Evolutionary conservation across 2,888 invertebrate species (phyloP), one percentile per base, ranked within the genome.

Genomic region (Sphaeridia pumilis): DNA sequence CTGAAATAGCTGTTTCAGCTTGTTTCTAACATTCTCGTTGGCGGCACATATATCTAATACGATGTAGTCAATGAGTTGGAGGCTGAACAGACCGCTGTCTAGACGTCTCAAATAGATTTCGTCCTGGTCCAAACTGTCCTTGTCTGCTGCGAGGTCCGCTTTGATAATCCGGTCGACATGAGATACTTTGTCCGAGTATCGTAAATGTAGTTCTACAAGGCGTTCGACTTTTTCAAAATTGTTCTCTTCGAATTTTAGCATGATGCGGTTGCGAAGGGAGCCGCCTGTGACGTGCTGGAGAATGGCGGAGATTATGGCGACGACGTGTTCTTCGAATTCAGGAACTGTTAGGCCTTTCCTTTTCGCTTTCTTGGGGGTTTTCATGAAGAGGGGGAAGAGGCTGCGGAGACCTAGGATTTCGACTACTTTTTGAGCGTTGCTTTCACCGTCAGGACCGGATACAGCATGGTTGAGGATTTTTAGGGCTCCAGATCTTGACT

Each of bases 301-400:
- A 83, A 97, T 86, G 31, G 89, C 89, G 1, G 89, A 82, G 66
- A 97, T 87, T 56, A 95, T 88, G 0, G 93, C 92, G 20, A 87
- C 79, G 0, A 93, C 90, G 71, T 94, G 90, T 73, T 97, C 90
- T 78, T 94, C 94, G 66, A 93, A 87, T 68, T 93, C 89, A 68
- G 90, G 88, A 0, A 84, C 77, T 4, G 86, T 84, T 10, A 89
- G 72, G 44, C 88, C 76, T 65, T 83, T 81, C 68, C 83, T 84
- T 56, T 84, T 76, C 66, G 80, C 81, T 66, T 84, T 81, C 66
- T 87, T 87, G 0, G 98, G 98, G 0, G 97, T 97, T 73, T 95
- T 93, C 97, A 99, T 97, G 69, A 97, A 98, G 1, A 99, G 74
- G 1, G 98, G 98, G 72, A 98, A 99, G 56, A 99, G 85, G 4